Evolutionary conservation across 2,888 invertebrate genomes (phyloP).

Genomic region (Leucoma salicis): DNA sequence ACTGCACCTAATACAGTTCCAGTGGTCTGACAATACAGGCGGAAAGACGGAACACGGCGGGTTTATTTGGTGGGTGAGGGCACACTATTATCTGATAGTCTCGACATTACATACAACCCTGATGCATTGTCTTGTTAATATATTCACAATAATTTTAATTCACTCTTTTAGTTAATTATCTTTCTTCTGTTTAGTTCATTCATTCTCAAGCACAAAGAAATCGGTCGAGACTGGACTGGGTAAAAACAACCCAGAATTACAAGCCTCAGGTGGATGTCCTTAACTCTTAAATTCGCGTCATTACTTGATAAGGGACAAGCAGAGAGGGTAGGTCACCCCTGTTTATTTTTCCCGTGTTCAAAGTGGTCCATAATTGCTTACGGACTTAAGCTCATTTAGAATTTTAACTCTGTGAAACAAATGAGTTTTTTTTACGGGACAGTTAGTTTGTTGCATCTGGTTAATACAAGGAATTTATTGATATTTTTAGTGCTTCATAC

Average conservation of each 20-base stretch:
- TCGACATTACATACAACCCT: too few species aligned
- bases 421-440: slow-evolving; percentile 31
- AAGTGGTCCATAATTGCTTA: slow-evolving; percentile 57
- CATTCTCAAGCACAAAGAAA: too few species aligned
- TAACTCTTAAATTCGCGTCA: slow-evolving; percentile 61
- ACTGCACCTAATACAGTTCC: too few species aligned
- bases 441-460: slow-evolving; percentile 22
- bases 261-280: slow-evolving; percentile 61
- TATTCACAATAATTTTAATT: too few species aligned
- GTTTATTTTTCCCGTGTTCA: slow-evolving; percentile 55
- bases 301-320: slow-evolving; percentile 62
- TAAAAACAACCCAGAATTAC: slow-evolving; percentile 19
- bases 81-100: too few species aligned
- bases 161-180: too few species aligned
- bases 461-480: slow-evolving; percentile 6
- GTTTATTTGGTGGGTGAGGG: too few species aligned
- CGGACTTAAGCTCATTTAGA: slow-evolving; percentile 56
- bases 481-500: not conserved
- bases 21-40: too few species aligned
- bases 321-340: slow-evolving; percentile 39
- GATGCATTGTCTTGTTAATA: too few species aligned
- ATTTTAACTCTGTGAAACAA: slow-evolving; percentile 40
- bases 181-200: too few species aligned
- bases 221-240: too few species aligned
- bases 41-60: too few species aligned